A percentile compares a stretch with the other conserved stretches of the same genome.
Conservation (phyloP, 2,797 vertebrate species). For the Enteromius mattozi region DNA sequence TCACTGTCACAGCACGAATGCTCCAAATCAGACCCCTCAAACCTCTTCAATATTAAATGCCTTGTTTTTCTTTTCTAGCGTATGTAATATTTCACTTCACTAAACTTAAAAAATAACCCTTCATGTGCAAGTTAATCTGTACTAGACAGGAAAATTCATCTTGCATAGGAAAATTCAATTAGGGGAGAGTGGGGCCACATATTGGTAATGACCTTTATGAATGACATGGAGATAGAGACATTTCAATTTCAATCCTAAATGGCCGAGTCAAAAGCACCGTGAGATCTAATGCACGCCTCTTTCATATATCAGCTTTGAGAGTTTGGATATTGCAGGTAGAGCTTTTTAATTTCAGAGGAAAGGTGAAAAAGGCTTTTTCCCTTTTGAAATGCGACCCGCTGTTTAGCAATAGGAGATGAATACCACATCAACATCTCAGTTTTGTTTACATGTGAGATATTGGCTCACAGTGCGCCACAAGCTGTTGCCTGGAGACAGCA, state of each 20-base stretch:
- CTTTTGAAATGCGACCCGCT: constrained; percentile 22
- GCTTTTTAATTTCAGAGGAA: constrained; percentile 13
- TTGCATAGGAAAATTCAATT: constrained; percentile 18
- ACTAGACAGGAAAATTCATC: neutral
- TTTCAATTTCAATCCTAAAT: constrained; percentile 27
- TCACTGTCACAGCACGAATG: constrained; percentile 40
- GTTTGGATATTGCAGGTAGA: neutral
- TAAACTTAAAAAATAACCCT: constrained; percentile 17
- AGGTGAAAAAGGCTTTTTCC: neutral
- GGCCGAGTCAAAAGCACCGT: neutral
- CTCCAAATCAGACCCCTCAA: constrained; percentile 32
- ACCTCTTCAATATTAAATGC: constrained; percentile 16
- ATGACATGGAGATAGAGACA: neutral
- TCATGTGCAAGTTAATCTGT: neutral
- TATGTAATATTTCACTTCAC: neutral
- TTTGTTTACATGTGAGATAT: constrained; percentile 48
- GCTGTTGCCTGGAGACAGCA: constrained; percentile 58
- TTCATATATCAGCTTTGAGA: neutral
- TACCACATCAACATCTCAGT: constrained; percentile 1
- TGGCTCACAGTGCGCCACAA: constrained; percentile 27
- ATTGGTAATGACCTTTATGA: constrained; percentile 26
- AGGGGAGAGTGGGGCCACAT: neutral
- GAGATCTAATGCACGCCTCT: constrained; percentile 7
- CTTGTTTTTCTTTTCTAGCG: neutral
- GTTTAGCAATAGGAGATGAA: constrained; percentile 21